phyloP scores from a whole-genome alignment of 2,113 vertebrate genomes.

The Tiliqua scincoides region DNA sequence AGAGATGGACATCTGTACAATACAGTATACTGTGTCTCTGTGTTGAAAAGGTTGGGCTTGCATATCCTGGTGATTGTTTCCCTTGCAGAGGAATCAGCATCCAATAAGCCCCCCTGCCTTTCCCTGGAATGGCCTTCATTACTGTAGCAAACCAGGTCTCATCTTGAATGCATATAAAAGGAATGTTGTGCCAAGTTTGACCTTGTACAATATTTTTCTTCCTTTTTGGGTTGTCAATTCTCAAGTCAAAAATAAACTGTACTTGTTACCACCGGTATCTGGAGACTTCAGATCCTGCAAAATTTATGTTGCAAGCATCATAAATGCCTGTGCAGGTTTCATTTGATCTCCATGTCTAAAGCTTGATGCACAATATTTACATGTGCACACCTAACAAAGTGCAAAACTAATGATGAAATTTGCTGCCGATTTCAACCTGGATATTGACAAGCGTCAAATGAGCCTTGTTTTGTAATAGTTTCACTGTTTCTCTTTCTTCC shows the following conservation, averaged over 20 bases:
- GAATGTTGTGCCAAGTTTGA: not conserved
- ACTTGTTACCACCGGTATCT: not conserved
- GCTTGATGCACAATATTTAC: not conserved
- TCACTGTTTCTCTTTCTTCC: not conserved
- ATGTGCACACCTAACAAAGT: not conserved
- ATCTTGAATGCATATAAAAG: not conserved
- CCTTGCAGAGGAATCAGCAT: not conserved
- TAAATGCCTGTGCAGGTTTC: not conserved
- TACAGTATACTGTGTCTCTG: not conserved
- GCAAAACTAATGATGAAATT: not conserved
- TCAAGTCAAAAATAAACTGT: not conserved
- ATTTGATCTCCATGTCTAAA: not conserved
- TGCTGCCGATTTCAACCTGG: not conserved
- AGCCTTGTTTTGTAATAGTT: not conserved
- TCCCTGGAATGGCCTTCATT: not conserved
- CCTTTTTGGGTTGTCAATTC: not conserved
- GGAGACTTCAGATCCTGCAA: not conserved
- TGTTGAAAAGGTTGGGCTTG: not conserved
- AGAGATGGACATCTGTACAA: not conserved
- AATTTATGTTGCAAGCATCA: not conserved
- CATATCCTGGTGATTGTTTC: not conserved
- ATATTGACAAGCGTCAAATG: not conserved
- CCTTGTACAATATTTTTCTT: not conserved
- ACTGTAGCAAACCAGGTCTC: not conserved
- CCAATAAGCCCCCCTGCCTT: not conserved